A percentile compares a stretch with the other conserved stretches of the same genome.
Conservation (phyloP, 2,888 invertebrate genomes). For the Dasysyrphus tricinctus region DNA sequence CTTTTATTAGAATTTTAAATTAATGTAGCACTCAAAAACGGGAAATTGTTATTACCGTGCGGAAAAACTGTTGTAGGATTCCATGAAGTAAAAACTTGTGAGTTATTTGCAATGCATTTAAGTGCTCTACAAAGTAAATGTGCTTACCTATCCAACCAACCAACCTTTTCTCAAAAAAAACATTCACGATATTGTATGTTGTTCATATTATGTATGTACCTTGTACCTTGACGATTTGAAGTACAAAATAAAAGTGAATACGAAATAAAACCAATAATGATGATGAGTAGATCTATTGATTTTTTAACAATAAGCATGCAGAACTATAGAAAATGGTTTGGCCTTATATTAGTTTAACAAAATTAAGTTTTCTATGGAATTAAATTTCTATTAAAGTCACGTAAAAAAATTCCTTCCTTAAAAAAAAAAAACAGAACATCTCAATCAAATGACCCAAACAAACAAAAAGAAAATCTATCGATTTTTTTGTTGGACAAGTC, state of each 20-base stretch:
- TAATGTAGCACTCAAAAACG: too few species aligned
- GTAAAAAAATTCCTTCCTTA: neutral
- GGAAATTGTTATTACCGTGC: neutral
- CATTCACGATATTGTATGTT: neutral
- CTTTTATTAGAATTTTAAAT: too few species aligned
- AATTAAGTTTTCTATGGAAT: neutral
- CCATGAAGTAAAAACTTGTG: neutral
- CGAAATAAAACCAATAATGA: neutral
- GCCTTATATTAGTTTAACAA: neutral
- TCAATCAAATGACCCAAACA: neutral
- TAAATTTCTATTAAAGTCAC: neutral
- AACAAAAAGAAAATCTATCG: neutral
- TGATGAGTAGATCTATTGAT: neutral
- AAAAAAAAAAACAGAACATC: neutral
- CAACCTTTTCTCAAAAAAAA: neutral
- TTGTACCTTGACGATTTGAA: neutral
- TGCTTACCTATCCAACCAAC: neutral
- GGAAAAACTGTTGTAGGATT: neutral
- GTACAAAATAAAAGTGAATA: neutral
- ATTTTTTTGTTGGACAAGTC: conserved; percentile 25
- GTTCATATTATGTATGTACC: too few species aligned
- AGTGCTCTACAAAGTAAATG: neutral
- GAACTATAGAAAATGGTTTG: neutral
- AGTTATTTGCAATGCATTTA: conserved; percentile 4
- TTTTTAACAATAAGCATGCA: neutral